These are phyloP conservation scores for Tetranychus cinnabarinus DNA, from an alignment of 1,140 invertebrate species.

Conservation along the genomic window DNA sequence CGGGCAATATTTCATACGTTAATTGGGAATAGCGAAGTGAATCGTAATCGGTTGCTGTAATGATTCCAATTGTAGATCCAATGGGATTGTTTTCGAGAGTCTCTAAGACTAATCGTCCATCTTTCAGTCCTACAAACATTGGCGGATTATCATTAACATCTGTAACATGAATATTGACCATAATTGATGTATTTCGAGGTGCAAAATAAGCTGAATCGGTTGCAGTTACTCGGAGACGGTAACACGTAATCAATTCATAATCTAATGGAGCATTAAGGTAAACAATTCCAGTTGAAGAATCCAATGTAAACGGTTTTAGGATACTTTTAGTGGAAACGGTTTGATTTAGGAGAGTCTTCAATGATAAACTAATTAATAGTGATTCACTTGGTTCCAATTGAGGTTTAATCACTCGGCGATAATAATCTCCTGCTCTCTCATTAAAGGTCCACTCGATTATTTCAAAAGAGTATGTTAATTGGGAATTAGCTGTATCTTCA, in stretches of 20 bases:
- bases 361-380: not conserved
- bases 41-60: constrained; percentile 60
- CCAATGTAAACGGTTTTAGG: constrained; percentile 43
- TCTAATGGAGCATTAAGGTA: constrained; percentile 54
- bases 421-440: not conserved
- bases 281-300: constrained; percentile 47
- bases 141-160: constrained; percentile 71
- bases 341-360: not conserved
- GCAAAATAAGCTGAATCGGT: constrained; percentile 53
- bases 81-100: constrained; percentile 67
- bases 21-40: constrained; percentile 35
- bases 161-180: constrained; percentile 56
- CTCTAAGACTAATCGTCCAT: constrained; percentile 14
- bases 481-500: constrained; percentile 20
- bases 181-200: constrained; percentile 40
- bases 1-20: constrained; percentile 30
- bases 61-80: constrained; percentile 49
- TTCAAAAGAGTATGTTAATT: constrained; percentile 1
- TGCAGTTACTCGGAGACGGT: constrained; percentile 62
- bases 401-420: not conserved
- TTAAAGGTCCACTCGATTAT: not conserved
- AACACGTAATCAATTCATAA: constrained; percentile 60
- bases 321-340: not conserved
- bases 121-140: constrained; percentile 39
- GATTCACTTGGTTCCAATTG: not conserved